Evolutionary conservation across 1,140 invertebrate species (phyloP).

Genomic region (Campoletis sonorensis): DNA sequence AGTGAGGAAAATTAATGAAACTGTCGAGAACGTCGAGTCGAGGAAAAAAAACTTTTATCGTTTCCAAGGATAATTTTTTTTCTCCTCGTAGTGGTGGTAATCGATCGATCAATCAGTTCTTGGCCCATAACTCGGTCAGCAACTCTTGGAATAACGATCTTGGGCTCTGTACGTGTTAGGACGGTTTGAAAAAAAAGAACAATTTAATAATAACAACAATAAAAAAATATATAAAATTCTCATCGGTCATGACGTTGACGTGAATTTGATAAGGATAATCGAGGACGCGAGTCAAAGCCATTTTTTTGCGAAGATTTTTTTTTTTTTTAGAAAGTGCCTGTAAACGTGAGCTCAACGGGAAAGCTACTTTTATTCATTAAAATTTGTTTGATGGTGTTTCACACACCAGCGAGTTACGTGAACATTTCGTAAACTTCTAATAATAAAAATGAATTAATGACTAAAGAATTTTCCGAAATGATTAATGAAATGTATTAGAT

Average conservation of each 20-base stretch:
- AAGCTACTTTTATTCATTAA: background rate
- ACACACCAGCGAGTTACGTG: background rate
- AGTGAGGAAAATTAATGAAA: slow-evolving; percentile 23
- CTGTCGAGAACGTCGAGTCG: background rate
- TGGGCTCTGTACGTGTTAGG: background rate
- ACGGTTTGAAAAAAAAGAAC: background rate
- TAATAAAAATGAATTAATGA: background rate
- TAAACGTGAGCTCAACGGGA: background rate
- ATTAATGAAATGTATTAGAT: no score
- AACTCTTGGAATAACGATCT: slow-evolving; percentile 5
- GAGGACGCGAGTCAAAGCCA: background rate
- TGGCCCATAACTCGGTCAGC: slow-evolving; percentile 15
- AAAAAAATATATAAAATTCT: background rate
- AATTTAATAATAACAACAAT: background rate
- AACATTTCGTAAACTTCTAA: background rate
- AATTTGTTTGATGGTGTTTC: background rate
- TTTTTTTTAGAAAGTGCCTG: background rate
- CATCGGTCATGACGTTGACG: slow-evolving; percentile 9
- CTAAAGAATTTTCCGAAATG: background rate
- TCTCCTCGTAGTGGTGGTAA: background rate
- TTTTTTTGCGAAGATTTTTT: background rate
- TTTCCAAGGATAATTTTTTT: slow-evolving; percentile 23
- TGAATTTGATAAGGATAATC: slow-evolving; percentile 18
- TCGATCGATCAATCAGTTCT: slow-evolving; percentile 26
- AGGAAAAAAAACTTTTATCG: slow-evolving; percentile 1